Evolutionary conservation across 2,113 vertebrate species (phyloP).

Genomic region (Oryzias curvinotus): DNA sequence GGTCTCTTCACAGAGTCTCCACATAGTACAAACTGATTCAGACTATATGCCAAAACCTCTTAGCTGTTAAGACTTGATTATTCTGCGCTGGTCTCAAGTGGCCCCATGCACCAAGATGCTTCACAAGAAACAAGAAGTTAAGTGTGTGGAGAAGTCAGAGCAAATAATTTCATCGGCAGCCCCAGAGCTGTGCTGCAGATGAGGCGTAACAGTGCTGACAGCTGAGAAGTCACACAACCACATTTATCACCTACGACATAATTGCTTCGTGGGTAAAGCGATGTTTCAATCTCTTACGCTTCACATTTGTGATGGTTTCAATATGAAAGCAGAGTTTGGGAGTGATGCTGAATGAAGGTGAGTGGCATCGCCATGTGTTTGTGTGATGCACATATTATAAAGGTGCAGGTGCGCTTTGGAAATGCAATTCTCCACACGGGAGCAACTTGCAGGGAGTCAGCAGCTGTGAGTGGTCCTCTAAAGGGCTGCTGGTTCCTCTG

Average conservation of each 20-base stretch:
- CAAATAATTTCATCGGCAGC: constrained; percentile 48
- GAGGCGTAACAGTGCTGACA: constrained; percentile 57
- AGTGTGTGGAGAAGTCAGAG: constrained; percentile 36
- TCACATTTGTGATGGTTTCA: constrained; percentile 19
- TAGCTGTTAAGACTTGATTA: constrained; percentile 24
- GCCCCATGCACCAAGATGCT: constrained; percentile 30
- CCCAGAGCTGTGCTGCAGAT: constrained; percentile 40
- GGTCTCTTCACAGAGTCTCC: no score
- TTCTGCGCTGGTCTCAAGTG: constrained; percentile 22
- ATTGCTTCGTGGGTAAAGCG: constrained; percentile 45
- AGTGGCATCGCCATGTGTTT: constrained; percentile 28
- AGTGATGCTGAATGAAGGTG: constrained; percentile 4
- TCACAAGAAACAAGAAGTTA: constrained; percentile 33
- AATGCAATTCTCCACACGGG: constrained; percentile 10
- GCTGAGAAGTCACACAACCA: constrained; percentile 40
- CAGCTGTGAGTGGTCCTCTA: constrained; percentile 45
- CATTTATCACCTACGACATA: constrained; percentile 52
- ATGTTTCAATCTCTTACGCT: constrained; percentile 27
- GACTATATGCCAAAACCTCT: constrained; percentile 6
- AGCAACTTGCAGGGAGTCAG: constrained; percentile 36
- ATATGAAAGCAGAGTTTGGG: neutral
- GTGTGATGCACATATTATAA: constrained; percentile 13
- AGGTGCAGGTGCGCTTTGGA: constrained; percentile 36
- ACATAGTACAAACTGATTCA: neutral
- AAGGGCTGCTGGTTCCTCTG: constrained; percentile 37